These are phyloP conservation scores for Irena cyanogastra DNA, from an alignment of 2,113 vertebrate species.

Conservation along the genomic window DNA sequence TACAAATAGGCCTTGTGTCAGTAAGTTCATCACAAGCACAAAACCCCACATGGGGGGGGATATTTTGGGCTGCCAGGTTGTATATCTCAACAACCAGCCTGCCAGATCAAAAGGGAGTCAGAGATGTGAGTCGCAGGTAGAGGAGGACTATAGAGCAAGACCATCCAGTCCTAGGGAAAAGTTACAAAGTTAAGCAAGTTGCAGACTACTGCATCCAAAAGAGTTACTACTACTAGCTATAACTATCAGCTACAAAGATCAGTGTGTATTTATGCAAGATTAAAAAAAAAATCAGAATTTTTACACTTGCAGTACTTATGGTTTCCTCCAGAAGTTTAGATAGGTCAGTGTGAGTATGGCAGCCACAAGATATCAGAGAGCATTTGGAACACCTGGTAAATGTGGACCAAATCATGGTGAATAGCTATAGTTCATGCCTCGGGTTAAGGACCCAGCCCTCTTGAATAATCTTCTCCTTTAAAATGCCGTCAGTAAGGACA, in stretches of 20 bases:
- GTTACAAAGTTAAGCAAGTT: not conserved
- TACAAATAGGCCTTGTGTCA: not conserved
- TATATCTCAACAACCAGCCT: not conserved
- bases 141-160: not conserved
- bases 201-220: not conserved
- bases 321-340: not conserved
- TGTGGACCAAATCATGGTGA: not conserved
- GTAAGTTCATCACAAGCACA: not conserved
- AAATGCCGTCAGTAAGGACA: not conserved
- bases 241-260: not conserved
- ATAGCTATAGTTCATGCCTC: not conserved
- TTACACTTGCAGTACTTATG: not conserved
- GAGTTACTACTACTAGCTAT: not conserved
- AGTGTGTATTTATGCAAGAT: not conserved
- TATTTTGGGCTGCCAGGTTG: not conserved
- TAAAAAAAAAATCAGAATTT: not conserved
- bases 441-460: not conserved
- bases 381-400: not conserved
- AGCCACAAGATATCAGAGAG: not conserved
- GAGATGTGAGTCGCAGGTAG: not conserved
- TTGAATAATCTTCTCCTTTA: not conserved
- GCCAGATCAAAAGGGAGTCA: not conserved
- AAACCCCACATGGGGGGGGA: not conserved
- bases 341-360: not conserved
- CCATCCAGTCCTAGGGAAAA: not conserved